Evolutionary conservation across 2,888 invertebrate species (phyloP).

Genomic region (Glomeris marginata): DNA sequence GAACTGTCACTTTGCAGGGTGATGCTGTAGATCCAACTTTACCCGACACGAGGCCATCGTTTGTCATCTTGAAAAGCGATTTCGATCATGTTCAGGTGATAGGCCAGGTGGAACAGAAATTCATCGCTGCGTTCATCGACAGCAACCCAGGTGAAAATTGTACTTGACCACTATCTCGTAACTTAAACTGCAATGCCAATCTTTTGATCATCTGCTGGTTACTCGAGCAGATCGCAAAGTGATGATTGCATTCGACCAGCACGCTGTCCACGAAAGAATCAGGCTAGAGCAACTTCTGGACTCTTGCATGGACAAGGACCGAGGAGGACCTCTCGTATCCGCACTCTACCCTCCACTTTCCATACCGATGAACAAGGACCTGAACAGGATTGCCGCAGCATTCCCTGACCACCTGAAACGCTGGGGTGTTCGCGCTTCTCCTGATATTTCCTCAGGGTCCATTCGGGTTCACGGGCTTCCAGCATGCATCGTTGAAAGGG

Average conservation of each 20-base stretch:
- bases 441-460: no score
- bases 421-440: no score
- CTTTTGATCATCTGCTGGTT: no score
- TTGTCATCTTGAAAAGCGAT: background rate
- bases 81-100: constrained; percentile 38
- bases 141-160: background rate
- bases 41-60: no score
- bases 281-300: constrained; percentile 50
- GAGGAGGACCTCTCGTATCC: background rate
- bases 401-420: no score
- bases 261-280: constrained; percentile 73
- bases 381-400: no score
- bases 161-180: no score
- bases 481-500: no score
- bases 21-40: no score
- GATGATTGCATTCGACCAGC: constrained; percentile 65
- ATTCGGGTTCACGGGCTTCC: no score
- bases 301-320: background rate
- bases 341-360: background rate
- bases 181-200: no score
- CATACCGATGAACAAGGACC: constrained; percentile 23
- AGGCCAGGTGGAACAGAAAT: constrained; percentile 59
- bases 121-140: constrained; percentile 36
- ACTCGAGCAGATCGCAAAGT: constrained; percentile 17
- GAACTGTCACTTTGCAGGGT: no score